phyloP scores from a whole-genome alignment of 2,797 vertebrate genomes.

The Sebastes glaucus region DNA sequence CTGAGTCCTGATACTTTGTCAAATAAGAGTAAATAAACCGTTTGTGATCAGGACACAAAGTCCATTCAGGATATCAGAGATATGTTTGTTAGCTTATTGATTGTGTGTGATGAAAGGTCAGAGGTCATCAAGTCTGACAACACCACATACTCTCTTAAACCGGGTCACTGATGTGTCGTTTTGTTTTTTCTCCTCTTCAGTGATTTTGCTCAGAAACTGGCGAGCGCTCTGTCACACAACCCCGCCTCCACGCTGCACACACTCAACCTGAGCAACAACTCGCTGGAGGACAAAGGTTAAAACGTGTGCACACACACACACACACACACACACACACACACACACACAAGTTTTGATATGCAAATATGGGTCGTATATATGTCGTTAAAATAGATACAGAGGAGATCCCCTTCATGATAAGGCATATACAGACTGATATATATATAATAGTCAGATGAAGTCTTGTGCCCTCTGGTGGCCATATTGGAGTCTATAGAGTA shows the following conservation, averaged over 20 bases:
- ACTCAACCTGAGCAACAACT: constrained; percentile 92
- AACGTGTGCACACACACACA: background rate
- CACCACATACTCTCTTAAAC: background rate
- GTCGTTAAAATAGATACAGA: background rate
- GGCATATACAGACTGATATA: background rate
- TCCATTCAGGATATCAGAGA: background rate
- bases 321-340: background rate
- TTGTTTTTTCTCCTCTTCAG: constrained; percentile 63
- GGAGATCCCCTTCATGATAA: background rate
- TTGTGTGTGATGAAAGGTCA: background rate
- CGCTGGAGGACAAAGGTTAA: constrained; percentile 95
- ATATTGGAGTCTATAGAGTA: fast-evolving
- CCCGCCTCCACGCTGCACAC: constrained; percentile 90
- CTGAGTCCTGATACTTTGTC: background rate
- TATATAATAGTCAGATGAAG: background rate
- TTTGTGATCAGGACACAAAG: background rate
- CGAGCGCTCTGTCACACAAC: constrained; percentile 88
- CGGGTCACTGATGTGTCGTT: background rate
- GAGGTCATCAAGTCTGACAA: background rate
- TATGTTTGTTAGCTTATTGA: background rate
- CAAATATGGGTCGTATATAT: background rate
- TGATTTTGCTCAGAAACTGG: constrained; percentile 94
- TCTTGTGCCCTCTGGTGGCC: constrained; percentile 18
- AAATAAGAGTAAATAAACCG: background rate
- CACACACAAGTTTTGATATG: background rate